A percentile compares a stretch with the other conserved stretches of the same genome.
Evolutionary conservation across 2,888 invertebrate species (phyloP).

Genomic region (Drosophila aldrichi): DNA sequence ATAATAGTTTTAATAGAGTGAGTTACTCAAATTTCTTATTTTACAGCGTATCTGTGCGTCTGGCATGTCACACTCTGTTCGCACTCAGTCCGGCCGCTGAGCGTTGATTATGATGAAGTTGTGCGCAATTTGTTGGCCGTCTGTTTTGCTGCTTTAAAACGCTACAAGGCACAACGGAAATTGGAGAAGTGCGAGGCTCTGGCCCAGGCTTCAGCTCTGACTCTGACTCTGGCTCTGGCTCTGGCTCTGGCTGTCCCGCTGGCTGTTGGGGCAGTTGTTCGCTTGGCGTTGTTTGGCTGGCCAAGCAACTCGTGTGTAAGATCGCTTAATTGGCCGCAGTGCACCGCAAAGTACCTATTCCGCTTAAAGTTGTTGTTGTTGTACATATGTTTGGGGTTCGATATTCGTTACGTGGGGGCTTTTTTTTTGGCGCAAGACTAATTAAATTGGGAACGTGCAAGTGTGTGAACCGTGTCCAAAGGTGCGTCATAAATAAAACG

Average conservation of each 20-base stretch:
- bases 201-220: background rate
- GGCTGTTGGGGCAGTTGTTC: constrained; percentile 15
- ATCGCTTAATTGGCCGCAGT: constrained; percentile 76
- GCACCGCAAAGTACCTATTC: constrained; percentile 41
- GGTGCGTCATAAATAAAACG: constrained; percentile 65
- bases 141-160: constrained; percentile 67
- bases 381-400: constrained; percentile 9
- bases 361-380: background rate
- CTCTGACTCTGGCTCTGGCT: background rate
- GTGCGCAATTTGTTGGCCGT: constrained; percentile 82
- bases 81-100: constrained; percentile 39
- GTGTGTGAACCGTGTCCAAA: constrained; percentile 49
- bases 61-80: background rate
- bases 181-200: constrained; percentile 67
- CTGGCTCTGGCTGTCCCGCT: constrained; percentile 7
- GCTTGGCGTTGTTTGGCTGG: constrained; percentile 28
- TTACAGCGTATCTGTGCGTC: constrained; percentile 22
- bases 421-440: constrained; percentile 71
- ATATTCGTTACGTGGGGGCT: constrained; percentile 48
- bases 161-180: constrained; percentile 77
- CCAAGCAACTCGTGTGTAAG: constrained; percentile 54
- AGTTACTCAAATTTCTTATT: background rate
- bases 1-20: too few relatives aligned
- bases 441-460: constrained; percentile 76
- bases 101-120: constrained; percentile 81